Evolutionary conservation across 2,797 vertebrate species (phyloP).

Genomic region (Thamnophis elegans): DNA sequence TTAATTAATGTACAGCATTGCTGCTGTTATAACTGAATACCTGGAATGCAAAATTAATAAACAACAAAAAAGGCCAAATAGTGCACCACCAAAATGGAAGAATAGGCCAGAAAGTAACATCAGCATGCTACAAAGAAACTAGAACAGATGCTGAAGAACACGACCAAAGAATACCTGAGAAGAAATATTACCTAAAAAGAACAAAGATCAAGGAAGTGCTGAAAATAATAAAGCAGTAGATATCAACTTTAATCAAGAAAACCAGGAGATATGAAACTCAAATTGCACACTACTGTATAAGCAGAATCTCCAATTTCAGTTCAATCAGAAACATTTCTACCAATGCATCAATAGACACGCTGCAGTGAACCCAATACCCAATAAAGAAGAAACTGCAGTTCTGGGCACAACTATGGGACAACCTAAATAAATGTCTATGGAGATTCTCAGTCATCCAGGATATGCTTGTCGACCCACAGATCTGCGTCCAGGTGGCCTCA

Average conservation of each 20-base stretch:
- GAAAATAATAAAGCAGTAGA: neutral
- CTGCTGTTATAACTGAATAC: neutral
- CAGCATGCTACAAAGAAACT: neutral
- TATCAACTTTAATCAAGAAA: neutral
- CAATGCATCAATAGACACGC: neutral
- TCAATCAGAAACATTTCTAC: neutral
- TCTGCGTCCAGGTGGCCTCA: too few species aligned
- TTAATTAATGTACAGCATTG: neutral
- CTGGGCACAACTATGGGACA: neutral
- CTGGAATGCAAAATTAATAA: neutral
- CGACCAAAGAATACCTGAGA: neutral
- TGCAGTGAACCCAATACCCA: neutral
- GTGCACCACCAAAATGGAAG: neutral
- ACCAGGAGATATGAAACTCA: neutral
- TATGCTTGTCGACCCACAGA: too few species aligned
- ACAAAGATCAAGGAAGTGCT: neutral
- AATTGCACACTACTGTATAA: neutral
- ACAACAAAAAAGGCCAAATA: neutral
- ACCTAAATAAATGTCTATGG: neutral
- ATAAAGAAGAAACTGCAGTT: neutral
- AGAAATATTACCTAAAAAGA: neutral
- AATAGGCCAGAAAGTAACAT: neutral
- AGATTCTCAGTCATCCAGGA: too few species aligned
- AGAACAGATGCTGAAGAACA: neutral
- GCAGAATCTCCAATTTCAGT: too few species aligned